Evolutionary conservation across 2,113 vertebrate species (phyloP), one percentile per base, ranked within the genome.

Genomic region (Vimba vimba): DNA sequence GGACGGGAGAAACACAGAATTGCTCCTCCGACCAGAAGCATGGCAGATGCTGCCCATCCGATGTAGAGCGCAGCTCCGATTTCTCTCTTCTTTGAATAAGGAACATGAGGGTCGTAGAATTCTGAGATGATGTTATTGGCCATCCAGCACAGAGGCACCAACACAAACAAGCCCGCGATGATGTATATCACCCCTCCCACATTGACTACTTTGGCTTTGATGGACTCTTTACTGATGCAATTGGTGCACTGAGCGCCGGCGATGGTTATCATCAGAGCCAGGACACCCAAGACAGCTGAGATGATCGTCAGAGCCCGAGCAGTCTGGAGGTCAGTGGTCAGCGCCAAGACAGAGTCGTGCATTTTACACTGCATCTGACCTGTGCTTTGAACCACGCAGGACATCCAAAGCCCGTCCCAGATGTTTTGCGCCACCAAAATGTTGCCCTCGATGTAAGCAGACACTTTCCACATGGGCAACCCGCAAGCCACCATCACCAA

Each of bases 341-440:
- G 93, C 0, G 96, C 95, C 87, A 98, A 90, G 15, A 93, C 74
- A 0, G 96, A 97, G 89, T 97, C 96, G 84, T 96, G 96, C 36
- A 96, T 86, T 62, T 97, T 97, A 89, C 97, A 98, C 80, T 98
- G 97, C 96, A 97, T 97, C 92, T 98, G 97, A 0, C 97, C 97
- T 0, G 97, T 98, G 93, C 96, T 97, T 91, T 98, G 97, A 86
- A 97, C 96, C 92, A 97, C 97, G 79, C 97, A 99, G 4, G 92
- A 94, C 97, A 99, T 99, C 97, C 97, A 99, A 88, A 99, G 95
- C 1, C 97, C 97, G 90, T 98, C 96, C 97, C 97, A 98, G 79
- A 95, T 92, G 87, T 91, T 96, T 94, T 98, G 97, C 0, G 97
- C 96, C 86, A 97, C 96, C 93, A 98, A 96, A 90, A 98, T 97